Base-by-base conservation (phyloP, 1,140 invertebrate genomes). In the Atta colombica region DNA sequence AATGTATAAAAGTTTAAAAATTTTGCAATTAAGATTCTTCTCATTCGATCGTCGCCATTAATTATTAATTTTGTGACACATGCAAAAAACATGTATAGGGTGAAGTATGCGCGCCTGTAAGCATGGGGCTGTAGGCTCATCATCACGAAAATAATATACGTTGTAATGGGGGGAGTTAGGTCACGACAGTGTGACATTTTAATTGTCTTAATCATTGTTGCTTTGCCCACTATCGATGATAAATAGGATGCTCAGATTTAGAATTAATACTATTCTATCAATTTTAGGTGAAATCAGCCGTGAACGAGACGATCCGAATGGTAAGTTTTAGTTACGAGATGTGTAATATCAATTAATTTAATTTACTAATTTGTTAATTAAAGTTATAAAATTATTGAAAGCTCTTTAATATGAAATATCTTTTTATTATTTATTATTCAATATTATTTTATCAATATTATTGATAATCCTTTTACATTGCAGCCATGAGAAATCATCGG, bases 401-500 rank as follows among this genome's bases (percentile, higher is more conserved):
- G 1, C 2, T 25, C 31, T 75, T 39, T 55, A 10, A 31, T 4
- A 12, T 10, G 7, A 75, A 60, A 39, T 25, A 3, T 25, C 3
- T 58, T 49, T 49, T 6, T 69, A 49, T 0, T 8, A 21, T 55
- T 35, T 8, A 45, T 45, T 45, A 45, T 0, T 45, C 2, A 18
- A 31, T 53, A 55, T 55, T 45, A 55, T 49, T 45, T 7, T 2
- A 28, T 21, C n/a, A 8, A 28, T 68, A 35, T 66, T 35, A 28
- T 21, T 39, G 12, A 69, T 55, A 10, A 21, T 51, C 0, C 7
- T 0, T n/a, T 86, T 90, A 21, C 91, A 68, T 94, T 94, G 7
- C 91, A 95, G 94, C 92, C 31, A 94, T 95, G 93, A 94, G 97
- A 87, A 98, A 98, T 94, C 97, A 97, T 92, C 96, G 97, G 84